Evolutionary conservation across 2,888 invertebrate genomes (phyloP), one percentile per base, ranked within the genome.

Genomic region (Anorthoa munda): DNA sequence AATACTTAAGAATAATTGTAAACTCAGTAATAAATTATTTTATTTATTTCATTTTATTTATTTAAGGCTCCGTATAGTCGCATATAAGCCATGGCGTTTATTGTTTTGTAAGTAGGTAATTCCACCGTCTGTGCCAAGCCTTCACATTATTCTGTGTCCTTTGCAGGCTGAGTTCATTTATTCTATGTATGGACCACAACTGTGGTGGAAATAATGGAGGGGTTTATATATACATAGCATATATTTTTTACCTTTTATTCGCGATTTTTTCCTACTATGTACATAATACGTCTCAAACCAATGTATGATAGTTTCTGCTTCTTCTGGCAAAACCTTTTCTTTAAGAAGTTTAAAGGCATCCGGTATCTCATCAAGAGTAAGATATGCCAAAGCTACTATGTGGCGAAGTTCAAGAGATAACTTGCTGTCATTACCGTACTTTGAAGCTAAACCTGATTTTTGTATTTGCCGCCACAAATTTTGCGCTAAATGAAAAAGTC

Each of bases 351-450:
- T 56, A 66, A 77, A 81, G 46, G 74, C 80, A 51, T 69, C 69
- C 13, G 69, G 76, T 63, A 77, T 80, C 53, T 80, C 76, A 53
- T 74, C 72, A 39, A 66, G 72, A 51, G 69, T 60, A 23, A 77
- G 60, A 70, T 75, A 77, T 59, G 68, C 74, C 64, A 74, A 66
- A 68, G 71, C 74, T 45, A 75, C 50, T 21, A 79, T 67, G 70
- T 79, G 75, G 66, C 79, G 66, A 59, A 79, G 63, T 75, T 75
- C 45, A 59, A 78, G 72, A 66, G 74, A 74, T 45, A 71, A 78
- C 21, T 68, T 67, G 64, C 74, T 74, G 58, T 78, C 74, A 56
- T 67, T 72, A 21, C 73, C 70, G 65, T 77, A 77, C 55, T 59
- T 48, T 48, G 65, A 68, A 66, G 60, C 64, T 71, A 78, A 68